Evolutionary conservation across 2,797 vertebrate species (phyloP).

Genomic region (Gymnoscopelus microlampas): DNA sequence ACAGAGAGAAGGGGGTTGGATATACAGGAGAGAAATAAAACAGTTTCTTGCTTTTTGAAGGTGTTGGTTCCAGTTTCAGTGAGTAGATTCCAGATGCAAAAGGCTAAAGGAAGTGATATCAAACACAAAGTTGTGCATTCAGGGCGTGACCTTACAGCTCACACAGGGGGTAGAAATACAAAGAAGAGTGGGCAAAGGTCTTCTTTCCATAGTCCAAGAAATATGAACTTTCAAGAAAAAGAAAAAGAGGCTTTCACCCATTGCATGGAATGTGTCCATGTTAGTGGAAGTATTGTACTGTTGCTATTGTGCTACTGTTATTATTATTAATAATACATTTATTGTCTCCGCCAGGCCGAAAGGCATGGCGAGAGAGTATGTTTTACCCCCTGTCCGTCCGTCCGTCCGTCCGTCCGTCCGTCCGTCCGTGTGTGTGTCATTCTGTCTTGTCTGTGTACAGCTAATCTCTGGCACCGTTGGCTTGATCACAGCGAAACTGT

Average conservation of each 20-base stretch:
- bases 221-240: conserved; percentile 12
- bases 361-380: too few relatives aligned
- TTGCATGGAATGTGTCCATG: background rate
- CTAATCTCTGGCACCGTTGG: too few relatives aligned
- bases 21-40: conserved; percentile 5
- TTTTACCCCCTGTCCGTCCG: too few relatives aligned
- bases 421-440: too few relatives aligned
- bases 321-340: too few relatives aligned
- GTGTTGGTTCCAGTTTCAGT: conserved; percentile 12
- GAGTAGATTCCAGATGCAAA: conserved; percentile 5
- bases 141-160: background rate
- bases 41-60: background rate
- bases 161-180: background rate
- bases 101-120: background rate
- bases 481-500: too few relatives aligned
- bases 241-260: background rate
- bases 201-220: conserved; percentile 23
- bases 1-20: conserved; percentile 15
- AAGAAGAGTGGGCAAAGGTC: background rate
- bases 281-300: background rate
- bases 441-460: too few relatives aligned
- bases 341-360: too few relatives aligned
- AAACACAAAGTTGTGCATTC: background rate
- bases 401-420: too few relatives aligned
- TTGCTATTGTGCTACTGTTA: background rate